Evolutionary conservation across 2,113 vertebrate genomes (phyloP).

Genomic region (Dasyprocta punctata): DNA sequence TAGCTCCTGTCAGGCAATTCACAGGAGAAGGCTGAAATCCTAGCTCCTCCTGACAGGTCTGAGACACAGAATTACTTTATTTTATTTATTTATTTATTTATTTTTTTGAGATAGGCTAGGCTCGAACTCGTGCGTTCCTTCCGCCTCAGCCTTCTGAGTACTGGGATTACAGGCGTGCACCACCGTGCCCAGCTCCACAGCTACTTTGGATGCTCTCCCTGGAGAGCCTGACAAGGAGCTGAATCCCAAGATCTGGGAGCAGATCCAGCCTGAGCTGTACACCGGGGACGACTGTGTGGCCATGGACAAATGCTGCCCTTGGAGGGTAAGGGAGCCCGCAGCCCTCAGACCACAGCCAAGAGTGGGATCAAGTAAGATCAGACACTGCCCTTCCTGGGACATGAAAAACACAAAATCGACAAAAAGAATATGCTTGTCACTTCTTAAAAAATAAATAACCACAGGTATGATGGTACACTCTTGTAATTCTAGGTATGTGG

Average conservation of each 20-base stretch:
- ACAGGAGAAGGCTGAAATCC: background rate
- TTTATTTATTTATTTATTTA: background rate
- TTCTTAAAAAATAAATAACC: background rate
- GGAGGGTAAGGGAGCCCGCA: constrained; percentile 93
- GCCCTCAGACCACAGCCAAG: constrained; percentile 94
- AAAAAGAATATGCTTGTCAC: constrained; percentile 28
- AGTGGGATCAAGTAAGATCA: constrained; percentile 96
- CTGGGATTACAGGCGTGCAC: no score
- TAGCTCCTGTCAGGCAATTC: background rate
- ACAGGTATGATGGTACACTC: no score
- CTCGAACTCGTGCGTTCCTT: background rate
- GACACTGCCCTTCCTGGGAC: background rate
- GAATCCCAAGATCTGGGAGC: constrained; percentile 99
- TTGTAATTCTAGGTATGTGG: no score
- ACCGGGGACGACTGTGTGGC: constrained; percentile 93
- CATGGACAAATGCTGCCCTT: constrained; percentile 95
- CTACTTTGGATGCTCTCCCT: no score
- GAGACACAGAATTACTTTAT: background rate
- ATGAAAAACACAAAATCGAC: constrained; percentile 52
- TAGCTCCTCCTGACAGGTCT: background rate
- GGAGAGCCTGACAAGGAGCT: constrained; percentile 97
- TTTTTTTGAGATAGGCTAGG: background rate
- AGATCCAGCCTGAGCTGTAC: constrained; percentile 95
- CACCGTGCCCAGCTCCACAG: no score
- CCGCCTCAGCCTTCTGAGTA: no score